These are phyloP conservation scores for Oxyscelio sp. DNA, from an alignment of 2,888 invertebrate species.

Conservation along the genomic window DNA sequence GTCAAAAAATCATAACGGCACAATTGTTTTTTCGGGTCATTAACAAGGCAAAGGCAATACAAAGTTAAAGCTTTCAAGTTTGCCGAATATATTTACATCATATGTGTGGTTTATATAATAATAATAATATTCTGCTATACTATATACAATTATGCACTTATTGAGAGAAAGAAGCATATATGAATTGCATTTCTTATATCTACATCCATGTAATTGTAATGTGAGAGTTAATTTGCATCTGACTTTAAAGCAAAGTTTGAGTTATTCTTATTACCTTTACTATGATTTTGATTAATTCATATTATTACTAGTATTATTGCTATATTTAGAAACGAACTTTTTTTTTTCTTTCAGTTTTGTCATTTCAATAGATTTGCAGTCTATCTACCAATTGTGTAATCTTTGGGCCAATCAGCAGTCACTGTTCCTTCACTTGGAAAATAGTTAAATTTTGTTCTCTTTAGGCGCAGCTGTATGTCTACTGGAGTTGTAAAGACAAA, in stretches of 20 bases:
- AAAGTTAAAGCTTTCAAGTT: constrained; percentile 73
- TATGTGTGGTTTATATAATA: constrained; percentile 38
- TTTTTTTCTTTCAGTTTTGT: constrained; percentile 62
- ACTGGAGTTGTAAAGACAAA: constrained; percentile 84
- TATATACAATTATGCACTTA: constrained; percentile 27
- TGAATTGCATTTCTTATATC: constrained; percentile 30
- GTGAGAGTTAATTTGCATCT: constrained; percentile 43
- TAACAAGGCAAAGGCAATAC: constrained; percentile 61
- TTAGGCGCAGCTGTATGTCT: constrained; percentile 88
- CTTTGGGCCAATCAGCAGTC: constrained; percentile 87
- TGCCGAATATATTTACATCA: constrained; percentile 68
- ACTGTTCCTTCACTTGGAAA: constrained; percentile 84
- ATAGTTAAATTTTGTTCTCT: constrained; percentile 83
- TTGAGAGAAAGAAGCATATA: constrained; percentile 64
- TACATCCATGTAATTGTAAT: constrained; percentile 51
- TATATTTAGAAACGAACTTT: constrained; percentile 27
- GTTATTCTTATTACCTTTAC: constrained; percentile 16
- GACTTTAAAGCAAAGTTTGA: constrained; percentile 38
- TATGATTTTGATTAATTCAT: constrained; percentile 32
- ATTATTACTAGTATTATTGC: constrained; percentile 5
- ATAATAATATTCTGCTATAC: no score
- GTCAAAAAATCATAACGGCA: constrained; percentile 27
- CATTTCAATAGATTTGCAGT: constrained; percentile 85
- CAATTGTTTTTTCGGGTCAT: constrained; percentile 54
- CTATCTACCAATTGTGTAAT: constrained; percentile 84